These are phyloP conservation scores for Diplolepis rosae DNA, from an alignment of 2,888 invertebrate species.

Conservation along the genomic window DNA sequence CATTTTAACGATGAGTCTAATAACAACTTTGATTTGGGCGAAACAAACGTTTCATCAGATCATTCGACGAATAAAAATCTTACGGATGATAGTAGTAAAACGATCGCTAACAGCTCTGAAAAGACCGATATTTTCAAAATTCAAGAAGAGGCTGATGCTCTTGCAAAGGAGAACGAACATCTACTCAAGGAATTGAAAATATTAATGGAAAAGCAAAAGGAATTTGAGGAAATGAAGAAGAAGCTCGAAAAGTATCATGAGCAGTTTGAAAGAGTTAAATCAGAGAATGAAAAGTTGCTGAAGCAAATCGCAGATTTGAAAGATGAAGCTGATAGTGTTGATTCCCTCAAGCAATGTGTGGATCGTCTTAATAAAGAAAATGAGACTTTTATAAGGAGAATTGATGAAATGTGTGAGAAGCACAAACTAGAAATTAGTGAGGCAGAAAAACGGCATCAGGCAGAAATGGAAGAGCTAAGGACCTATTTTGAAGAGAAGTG, in stretches of 20 bases:
- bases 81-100: background rate
- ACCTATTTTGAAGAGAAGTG: conserved; percentile 89
- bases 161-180: conserved; percentile 10
- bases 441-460: conserved; percentile 80
- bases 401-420: conserved; percentile 69
- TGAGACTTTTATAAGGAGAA: conserved; percentile 47
- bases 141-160: background rate
- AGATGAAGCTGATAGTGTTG: conserved; percentile 44
- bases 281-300: conserved; percentile 52
- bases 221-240: conserved; percentile 55
- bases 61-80: background rate
- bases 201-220: conserved; percentile 49
- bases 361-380: conserved; percentile 57
- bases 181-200: conserved; percentile 31
- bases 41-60: background rate
- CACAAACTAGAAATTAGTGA: conserved; percentile 76
- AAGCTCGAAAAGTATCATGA: conserved; percentile 40
- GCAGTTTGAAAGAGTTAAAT: conserved; percentile 43
- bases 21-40: background rate
- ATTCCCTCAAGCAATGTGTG: conserved; percentile 48
- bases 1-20: conserved; percentile 11
- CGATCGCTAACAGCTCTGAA: conserved; percentile 9
- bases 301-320: conserved; percentile 53
- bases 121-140: background rate
- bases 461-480: conserved; percentile 86